Conservation (phyloP, 1,140 invertebrate genomes). For the Saccostrea cuccullata region DNA sequence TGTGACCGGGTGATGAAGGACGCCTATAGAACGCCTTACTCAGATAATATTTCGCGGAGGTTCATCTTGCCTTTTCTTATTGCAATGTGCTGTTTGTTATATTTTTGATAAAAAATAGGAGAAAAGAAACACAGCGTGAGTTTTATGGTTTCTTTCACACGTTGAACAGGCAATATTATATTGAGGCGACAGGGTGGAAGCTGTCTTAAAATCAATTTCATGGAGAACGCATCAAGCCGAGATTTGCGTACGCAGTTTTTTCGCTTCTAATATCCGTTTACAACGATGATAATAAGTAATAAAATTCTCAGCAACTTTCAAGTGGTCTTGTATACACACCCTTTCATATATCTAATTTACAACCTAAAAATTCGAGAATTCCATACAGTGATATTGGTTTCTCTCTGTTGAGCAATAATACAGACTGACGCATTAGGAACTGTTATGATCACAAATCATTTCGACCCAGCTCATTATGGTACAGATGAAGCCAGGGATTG, state of each 20-base stretch:
- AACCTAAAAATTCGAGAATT: background rate
- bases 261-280: background rate
- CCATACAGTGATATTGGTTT: background rate
- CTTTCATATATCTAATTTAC: background rate
- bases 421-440: background rate
- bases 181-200: background rate
- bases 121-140: background rate
- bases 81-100: background rate
- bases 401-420: conserved; percentile 2
- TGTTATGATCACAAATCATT: no score
- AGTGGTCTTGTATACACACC: background rate
- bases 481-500: no score
- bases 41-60: no score
- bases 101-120: background rate
- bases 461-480: no score
- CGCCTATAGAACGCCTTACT: no score
- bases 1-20: background rate
- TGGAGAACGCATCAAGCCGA: background rate
- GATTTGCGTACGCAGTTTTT: background rate
- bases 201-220: background rate
- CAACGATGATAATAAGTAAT: background rate
- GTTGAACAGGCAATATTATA: background rate
- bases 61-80: background rate
- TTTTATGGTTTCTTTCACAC: background rate
- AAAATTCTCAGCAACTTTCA: background rate